Base-by-base conservation (phyloP, 2,113 vertebrate species). In the Bubo bubo region DNA sequence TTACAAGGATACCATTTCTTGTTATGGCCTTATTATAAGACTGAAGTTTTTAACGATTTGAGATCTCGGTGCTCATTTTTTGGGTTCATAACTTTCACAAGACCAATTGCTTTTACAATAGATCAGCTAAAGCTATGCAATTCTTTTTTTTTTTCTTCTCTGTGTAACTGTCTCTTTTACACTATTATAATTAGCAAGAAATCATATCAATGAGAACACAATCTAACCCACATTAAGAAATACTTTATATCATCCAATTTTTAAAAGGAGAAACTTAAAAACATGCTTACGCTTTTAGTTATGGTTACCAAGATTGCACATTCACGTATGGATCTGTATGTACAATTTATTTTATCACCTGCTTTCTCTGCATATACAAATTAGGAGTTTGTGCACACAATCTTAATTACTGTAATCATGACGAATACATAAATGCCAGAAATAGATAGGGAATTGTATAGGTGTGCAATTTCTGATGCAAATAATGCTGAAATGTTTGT, bases 1-100 rank as follows among this genome's bases (percentile, higher is more conserved):
- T 95, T 90, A 75, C 84, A 92, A 86, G 92, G 92, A 88, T 88
- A 86, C 14, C 6, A 41, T 67, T 96, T 74, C 79, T 77, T 56
- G 37, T 92, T 84, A 80, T 18, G 47, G 71, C 34, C 67, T 95
- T 63, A 80, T 58, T 77, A 71, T 63, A 88, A 71, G 76, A 56
- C 4, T 72, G 50, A 35, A 81, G 68, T 52, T 95, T 88, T 81
- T 92, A 86, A 92, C 41, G 35, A 66, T 67, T 92, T 67, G 79
- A 88, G 50, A 90, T 71, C 30, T 62, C 62, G 60, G 1, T 8
- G 8, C 6, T 47, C 71, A 18, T n/a, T 83, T 80, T 88, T 50
- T 4, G 9, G 35, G 63, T 77, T 80, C 70, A 93, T 21, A 73
- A 53, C 23, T 92, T 86, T 41, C 67, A 86, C 37, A 64, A 41